phyloP scores from a whole-genome alignment of 2,797 vertebrate genomes.

The Simalia tracyae region DNA sequence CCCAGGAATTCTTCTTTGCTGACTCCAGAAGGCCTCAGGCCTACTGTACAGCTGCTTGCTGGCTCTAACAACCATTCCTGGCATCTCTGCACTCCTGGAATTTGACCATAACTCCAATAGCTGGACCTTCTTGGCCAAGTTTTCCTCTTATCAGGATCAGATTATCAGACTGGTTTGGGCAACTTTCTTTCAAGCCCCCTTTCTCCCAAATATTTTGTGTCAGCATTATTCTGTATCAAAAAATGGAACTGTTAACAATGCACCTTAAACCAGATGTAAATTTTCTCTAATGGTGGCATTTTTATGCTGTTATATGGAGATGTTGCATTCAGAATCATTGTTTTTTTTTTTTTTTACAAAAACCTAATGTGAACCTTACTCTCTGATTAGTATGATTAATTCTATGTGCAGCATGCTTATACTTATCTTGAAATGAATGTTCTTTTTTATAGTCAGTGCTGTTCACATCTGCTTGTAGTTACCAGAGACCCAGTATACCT shows the following conservation, averaged over 20 bases:
- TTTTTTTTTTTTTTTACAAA: conserved; percentile 11
- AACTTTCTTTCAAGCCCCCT: not conserved
- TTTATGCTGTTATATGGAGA: conserved; percentile 27
- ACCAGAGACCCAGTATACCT: conserved; percentile 31
- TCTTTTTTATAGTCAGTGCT: conserved; percentile 38
- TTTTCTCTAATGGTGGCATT: conserved; percentile 41
- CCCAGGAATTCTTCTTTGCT: not conserved
- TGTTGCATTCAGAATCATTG: not conserved
- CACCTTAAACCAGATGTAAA: not conserved
- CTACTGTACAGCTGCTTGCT: not conserved
- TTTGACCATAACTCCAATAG: not conserved
- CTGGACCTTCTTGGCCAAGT: no score
- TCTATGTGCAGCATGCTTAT: conserved; percentile 46
- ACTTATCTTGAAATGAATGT: conserved; percentile 55
- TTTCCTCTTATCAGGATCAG: not conserved
- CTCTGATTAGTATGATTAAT: conserved; percentile 43
- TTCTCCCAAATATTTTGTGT: not conserved
- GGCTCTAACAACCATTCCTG: not conserved
- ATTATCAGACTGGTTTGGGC: not conserved
- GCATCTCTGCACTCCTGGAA: not conserved
- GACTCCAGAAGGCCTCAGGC: not conserved
- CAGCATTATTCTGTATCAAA: not conserved
- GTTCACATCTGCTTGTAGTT: conserved; percentile 52
- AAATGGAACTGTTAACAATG: not conserved
- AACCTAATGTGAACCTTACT: conserved; percentile 11